Percentiles rank a stretch among this genome's conserved stretches.
Conservation (phyloP, 2,113 vertebrate genomes). For the Callorhinus ursinus region DNA sequence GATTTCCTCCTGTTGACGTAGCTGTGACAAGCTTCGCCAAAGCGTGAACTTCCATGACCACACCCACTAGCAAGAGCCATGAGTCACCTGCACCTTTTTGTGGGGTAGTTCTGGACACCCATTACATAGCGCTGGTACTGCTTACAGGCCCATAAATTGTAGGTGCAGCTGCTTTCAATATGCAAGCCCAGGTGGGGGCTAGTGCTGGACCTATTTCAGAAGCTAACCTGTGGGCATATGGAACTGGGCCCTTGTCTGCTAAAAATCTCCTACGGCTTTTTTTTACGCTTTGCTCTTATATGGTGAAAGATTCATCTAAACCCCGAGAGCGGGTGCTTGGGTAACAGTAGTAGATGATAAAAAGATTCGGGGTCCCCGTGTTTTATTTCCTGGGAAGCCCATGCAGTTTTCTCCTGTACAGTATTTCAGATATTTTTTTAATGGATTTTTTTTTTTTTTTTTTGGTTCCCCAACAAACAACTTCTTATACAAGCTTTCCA, state of each 20-base stretch:
- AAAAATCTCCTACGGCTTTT: background rate
- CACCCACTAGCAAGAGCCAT: background rate
- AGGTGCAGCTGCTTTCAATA: background rate
- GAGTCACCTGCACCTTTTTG: background rate
- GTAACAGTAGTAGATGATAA: background rate
- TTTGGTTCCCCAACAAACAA: constrained; percentile 44
- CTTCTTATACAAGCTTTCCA: background rate
- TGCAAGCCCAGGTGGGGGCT: background rate
- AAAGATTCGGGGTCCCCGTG: background rate
- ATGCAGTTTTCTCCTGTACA: background rate
- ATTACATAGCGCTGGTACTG: background rate
- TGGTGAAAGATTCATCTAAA: background rate
- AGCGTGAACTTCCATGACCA: background rate
- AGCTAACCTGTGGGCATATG: background rate
- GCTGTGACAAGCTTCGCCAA: background rate
- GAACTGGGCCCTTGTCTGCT: background rate
- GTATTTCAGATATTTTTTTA: background rate
- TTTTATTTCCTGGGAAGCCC: background rate
- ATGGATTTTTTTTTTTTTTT: background rate
- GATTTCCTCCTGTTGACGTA: background rate
- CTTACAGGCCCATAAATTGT: background rate
- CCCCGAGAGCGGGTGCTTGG: background rate
- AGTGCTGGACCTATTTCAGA: background rate
- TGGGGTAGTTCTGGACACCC: background rate
- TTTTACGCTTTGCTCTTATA: background rate